Percentiles rank a stretch among this genome's conserved stretches.
These are phyloP conservation scores for Eublepharis macularius DNA, from an alignment of 2,113 vertebrate species.

Conservation along the genomic window DNA sequence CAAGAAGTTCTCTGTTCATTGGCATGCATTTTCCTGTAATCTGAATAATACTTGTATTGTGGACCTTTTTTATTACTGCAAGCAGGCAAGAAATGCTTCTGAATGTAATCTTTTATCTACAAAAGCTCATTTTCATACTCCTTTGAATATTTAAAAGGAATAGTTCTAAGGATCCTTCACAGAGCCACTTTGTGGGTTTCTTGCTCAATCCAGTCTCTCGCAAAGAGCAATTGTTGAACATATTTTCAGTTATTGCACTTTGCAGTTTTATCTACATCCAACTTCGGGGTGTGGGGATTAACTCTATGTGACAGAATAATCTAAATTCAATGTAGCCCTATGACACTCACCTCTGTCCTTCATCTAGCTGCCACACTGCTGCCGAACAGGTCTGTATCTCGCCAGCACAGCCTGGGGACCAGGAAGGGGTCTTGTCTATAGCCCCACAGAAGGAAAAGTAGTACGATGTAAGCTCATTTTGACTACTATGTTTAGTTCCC, in stretches of 20 bases:
- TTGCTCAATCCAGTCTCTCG: not conserved
- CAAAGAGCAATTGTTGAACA: not conserved
- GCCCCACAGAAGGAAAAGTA: no score
- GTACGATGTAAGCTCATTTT: not conserved
- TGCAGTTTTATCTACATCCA: not conserved
- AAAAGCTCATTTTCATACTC: not conserved
- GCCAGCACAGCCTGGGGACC: no score
- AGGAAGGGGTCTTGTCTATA: no score
- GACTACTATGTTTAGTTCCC: not conserved
- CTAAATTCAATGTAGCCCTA: no score
- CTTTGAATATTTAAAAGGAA: not conserved
- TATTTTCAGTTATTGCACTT: not conserved
- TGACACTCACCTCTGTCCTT: no score
- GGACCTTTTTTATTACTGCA: not conserved
- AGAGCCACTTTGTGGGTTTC: not conserved
- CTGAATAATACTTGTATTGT: not conserved
- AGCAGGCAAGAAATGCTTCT: not conserved
- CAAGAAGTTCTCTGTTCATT: not conserved
- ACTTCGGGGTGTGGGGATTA: not conserved
- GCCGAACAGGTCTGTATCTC: no score
- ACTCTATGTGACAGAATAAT: no score
- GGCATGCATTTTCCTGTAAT: not conserved
- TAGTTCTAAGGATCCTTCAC: not conserved
- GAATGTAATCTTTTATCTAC: not conserved
- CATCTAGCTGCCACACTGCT: no score